Conservation (phyloP, 1,140 invertebrate genomes). For the Cyclargus thomasi region DNA sequence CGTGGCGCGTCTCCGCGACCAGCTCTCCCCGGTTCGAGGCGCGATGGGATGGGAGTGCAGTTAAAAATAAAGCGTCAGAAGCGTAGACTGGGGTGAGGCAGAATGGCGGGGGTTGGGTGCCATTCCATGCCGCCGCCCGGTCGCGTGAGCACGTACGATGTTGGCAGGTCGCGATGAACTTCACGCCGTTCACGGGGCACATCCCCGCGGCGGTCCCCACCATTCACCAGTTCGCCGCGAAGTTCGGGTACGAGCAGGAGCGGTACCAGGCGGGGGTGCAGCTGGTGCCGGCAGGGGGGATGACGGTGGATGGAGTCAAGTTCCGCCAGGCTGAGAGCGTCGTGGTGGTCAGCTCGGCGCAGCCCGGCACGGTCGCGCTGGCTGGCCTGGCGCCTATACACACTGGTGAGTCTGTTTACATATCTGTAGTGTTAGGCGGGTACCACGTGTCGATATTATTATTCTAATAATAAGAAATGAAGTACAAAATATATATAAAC, state of each 20-base stretch:
- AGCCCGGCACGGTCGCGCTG: conserved; percentile 55
- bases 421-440: too few relatives aligned
- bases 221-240: conserved; percentile 66
- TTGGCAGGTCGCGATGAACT: conserved; percentile 57
- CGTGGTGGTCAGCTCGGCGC: conserved; percentile 61
- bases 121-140: conserved; percentile 32
- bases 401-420: conserved; percentile 38
- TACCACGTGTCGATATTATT: too few relatives aligned
- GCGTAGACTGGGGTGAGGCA: conserved; percentile 65
- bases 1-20: conserved; percentile 10
- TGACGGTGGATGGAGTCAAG: conserved; percentile 67
- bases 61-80: conserved; percentile 70
- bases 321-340: conserved; percentile 69
- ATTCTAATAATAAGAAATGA: too few relatives aligned
- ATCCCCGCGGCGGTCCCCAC: conserved; percentile 54
- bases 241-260: conserved; percentile 66
- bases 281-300: conserved; percentile 46
- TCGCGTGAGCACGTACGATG: conserved; percentile 34
- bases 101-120: conserved; percentile 66
- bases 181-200: conserved; percentile 61
- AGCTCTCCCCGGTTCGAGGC: background rate
- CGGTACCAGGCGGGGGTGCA: conserved; percentile 51
- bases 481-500: too few relatives aligned
- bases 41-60: conserved; percentile 62
- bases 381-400: conserved; percentile 54